Base-by-base conservation (phyloP, 1,140 invertebrate species). In the Odontomachus brunneus region DNA sequence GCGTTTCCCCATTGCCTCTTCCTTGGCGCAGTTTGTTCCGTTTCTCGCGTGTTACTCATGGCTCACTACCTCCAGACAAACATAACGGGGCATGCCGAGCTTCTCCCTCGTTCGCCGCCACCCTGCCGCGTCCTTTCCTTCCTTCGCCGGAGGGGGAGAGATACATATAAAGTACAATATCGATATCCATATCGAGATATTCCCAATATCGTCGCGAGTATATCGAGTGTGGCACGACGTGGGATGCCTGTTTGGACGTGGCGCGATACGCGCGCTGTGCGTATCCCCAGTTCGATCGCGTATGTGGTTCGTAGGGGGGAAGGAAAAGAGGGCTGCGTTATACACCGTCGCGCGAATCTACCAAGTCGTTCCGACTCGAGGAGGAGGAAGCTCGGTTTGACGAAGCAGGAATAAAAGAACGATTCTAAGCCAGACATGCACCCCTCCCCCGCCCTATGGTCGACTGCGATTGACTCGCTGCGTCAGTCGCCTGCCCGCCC, bases 151-250 rank as follows among this genome's bases (percentile, higher is more conserved):
- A 33, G 12, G n/a, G 71, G n/a, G n/a, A n/a, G n/a, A 84, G 44
- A 59, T 82, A 84, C 67, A 80, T 71, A 48, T 75, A 85, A 87
- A 55, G 73, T 48, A 71, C 83, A 62, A 82, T 83, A 84, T 71
- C 72, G 74, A 86, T 86, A 88, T 88, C 87, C 69, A 76, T 87
- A 83, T 86, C 82, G 80, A 66, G 63, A 84, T 78, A 83, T 69
- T 80, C 49, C 38, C 49, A 78, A 72, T 82, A 81, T 65, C 57
- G 57, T 71, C 75, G 49, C 49, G 51, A 66, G 44, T 82, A 62
- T 84, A 87, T 86, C 72, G 86, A 83, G 65, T 72, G 60, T 24
- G 66, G 38, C 38, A 26, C 33, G 59, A 84, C 53, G 48, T 75
- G 55, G 57, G n/a, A 55, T 44, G 71, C 57, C 63, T 53, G 63